Evolutionary conservation across 2,888 invertebrate genomes (phyloP), one percentile per base, ranked within the genome.

Genomic region (Pseudococcus viburni): DNA sequence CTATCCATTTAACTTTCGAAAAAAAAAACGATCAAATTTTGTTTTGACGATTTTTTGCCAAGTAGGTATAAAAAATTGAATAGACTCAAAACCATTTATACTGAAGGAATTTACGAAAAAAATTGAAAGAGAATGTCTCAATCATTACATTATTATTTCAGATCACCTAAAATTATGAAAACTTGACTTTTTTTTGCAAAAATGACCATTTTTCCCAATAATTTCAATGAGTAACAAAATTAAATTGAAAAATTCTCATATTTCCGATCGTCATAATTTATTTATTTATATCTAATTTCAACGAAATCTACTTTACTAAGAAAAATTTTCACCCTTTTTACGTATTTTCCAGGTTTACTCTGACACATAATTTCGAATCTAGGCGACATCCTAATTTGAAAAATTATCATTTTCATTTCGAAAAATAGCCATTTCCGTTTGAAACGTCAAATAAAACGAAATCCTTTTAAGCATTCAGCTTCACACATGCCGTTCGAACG

Each of bases 291-390:
- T 42, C 9, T 7, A 6, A 42, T 42, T 51, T 15, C 48, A 12
- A 51, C 48, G 48, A 51, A 51, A 51, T 51, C 48, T 9, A 51
- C 15, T 15, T 51, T 51, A 8, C 8, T 6, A 46, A 4, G 15
- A 12, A 12, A 51, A 11, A 11, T 51, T 8, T 51, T 51, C 48
- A 51, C 0, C 15, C 15, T 4, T 51, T 51, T 15, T 15, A 15
- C 5, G 59, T 59, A n/a, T 59, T 19, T 59, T 51, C 59, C 15
- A n/a, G 77, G 1, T 68, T 55, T n/a, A 59, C 15, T 59, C 59
- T 42, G 42, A 59, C 59, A 19, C n/a, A 64, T 42, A 22, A 46
- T 80, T 83, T 39, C 83, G 1, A 33, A 84, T 46, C 68, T 90
- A 64, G 64, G 64, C 19, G 2, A 22, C 64, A 64, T 64, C 64